These are phyloP conservation scores for Cylas formicarius DNA, from an alignment of 1,140 invertebrate species.

Conservation along the genomic window DNA sequence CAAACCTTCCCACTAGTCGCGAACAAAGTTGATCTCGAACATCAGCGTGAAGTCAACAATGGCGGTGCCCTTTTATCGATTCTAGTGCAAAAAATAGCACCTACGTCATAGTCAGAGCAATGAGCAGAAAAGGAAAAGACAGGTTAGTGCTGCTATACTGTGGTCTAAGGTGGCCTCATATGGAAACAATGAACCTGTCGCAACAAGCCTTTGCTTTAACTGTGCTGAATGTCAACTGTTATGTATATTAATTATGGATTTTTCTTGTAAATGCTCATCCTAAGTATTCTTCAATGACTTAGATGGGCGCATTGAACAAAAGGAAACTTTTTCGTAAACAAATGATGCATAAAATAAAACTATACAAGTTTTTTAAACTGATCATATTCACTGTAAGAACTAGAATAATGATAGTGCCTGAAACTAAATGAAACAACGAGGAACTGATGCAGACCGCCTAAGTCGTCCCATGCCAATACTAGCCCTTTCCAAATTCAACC, in stretches of 20 bases:
- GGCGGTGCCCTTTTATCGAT: constrained; percentile 97
- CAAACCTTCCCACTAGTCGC: constrained; percentile 89
- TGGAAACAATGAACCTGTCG: constrained; percentile 29
- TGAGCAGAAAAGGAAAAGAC: constrained; percentile 94
- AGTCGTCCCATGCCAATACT: constrained; percentile 17
- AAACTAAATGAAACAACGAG: constrained; percentile 22
- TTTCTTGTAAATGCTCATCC: constrained; percentile 36
- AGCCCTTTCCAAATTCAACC: constrained; percentile 15
- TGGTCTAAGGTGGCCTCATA: constrained; percentile 38
- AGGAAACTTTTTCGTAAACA: constrained; percentile 25
- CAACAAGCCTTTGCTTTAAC: constrained; percentile 29
- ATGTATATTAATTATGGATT: constrained; percentile 18
- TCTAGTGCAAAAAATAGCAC: constrained; percentile 97
- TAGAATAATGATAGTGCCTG: constrained; percentile 36
- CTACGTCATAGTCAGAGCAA: constrained; percentile 98
- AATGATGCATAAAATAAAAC: constrained; percentile 35
- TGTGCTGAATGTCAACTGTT: constrained; percentile 19
- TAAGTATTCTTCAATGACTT: constrained; percentile 39
- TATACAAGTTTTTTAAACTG: constrained; percentile 38
- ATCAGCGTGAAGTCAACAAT: constrained; percentile 89
- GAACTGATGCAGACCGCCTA: constrained; percentile 23
- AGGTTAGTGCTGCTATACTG: constrained; percentile 82
- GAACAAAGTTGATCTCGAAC: constrained; percentile 93
- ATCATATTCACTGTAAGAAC: constrained; percentile 38
- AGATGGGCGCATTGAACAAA: constrained; percentile 42